Base-by-base conservation (phyloP, 1,140 invertebrate species). In the Parapsyche elsis region DNA sequence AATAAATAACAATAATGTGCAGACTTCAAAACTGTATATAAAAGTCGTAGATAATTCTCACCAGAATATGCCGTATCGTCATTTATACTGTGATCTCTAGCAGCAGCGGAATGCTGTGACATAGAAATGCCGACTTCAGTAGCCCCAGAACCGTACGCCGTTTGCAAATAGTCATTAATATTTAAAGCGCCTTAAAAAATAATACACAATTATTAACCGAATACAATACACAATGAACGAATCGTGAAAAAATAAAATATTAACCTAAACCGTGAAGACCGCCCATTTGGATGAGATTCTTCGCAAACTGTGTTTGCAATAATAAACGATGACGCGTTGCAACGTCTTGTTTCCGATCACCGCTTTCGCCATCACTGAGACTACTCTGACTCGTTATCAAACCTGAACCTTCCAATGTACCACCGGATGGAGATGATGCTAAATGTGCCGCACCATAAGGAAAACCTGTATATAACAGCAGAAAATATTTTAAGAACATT, bases 151-250 rank as follows among this genome's bases (percentile, higher is more conserved):
- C 84, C 86, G 70, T 88, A 88, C 5, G 88, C 87, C 0, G 86
- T 86, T 67, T 89, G 88, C 0, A 89, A 80, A 70, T 88, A 89
- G 14, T 88, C 88, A 79, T 89, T 89, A 53, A 89, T 88, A 81
- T 89, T 89, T 70, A 89, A 87, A 26, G 86, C 86, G 73, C 88
- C 88, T 89, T 70, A 0, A 76, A 82, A 71, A 16, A 71, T 38
- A 38, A n/a, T 38, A 38, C 1, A 23, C n/a, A 14, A 61, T 16
- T 61, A 7, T 61, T 16, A 61, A 61, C 16, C n/a, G n/a, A n/a
- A n/a, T n/a, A n/a, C n/a, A n/a, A n/a, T n/a, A n/a, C n/a, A n/a
- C n/a, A n/a, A n/a, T 21, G 5, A 21, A 4, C 19, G 38, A 23
- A 38, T 7, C 70, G 26, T 38, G 21, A 2, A 67, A 21, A 4